Evolutionary conservation across 2,113 vertebrate genomes (phyloP).

Genomic region (Cephalopterus ornatus): DNA sequence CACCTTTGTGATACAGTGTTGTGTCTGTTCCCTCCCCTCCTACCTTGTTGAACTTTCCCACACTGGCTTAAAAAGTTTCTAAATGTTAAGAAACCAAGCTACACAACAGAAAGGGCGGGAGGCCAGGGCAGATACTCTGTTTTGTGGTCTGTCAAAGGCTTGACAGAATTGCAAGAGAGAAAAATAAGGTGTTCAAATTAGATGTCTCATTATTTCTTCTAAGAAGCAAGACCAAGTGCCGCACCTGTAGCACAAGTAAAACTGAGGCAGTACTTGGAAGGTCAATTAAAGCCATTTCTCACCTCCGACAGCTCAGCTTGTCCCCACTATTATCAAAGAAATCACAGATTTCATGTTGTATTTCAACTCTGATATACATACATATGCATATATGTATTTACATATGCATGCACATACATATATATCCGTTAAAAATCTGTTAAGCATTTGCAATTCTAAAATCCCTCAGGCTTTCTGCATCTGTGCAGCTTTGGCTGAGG

Average conservation of each 20-base stretch:
- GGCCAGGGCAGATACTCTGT: background rate
- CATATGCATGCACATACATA: background rate
- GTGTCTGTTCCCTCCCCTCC: background rate
- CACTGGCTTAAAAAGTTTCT: background rate
- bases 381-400: background rate
- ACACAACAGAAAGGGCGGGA: background rate
- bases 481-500: background rate
- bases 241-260: fast-evolving
- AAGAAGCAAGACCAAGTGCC: background rate
- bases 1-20: background rate
- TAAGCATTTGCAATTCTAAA: background rate
- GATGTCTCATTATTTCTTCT: background rate
- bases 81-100: background rate
- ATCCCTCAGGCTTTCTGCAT: background rate
- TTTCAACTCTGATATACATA: background rate
- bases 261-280: background rate
- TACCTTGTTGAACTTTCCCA: background rate
- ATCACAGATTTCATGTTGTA: background rate
- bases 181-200: background rate
- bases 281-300: background rate
- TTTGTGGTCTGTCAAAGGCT: background rate
- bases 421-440: background rate
- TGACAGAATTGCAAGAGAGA: background rate
- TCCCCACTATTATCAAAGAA: background rate
- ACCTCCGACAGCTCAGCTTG: background rate